Evolutionary conservation across 2,113 vertebrate genomes (phyloP), one percentile per base, ranked within the genome.

Genomic region (Platichthys flesus): DNA sequence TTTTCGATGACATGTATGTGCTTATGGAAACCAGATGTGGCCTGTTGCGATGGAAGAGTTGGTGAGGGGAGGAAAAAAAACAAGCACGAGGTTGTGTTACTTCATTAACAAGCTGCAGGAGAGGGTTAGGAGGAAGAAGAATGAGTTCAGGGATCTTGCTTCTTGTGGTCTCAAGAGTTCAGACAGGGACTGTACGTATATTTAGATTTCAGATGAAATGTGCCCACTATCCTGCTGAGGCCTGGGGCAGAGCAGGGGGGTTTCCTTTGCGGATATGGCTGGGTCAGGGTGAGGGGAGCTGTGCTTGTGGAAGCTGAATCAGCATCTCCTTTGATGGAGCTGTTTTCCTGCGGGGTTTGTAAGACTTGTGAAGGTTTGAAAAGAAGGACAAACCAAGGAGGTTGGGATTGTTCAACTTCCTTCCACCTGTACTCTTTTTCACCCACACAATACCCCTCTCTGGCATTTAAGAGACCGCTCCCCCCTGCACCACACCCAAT

Each of bases 21-120:
- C 83, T 92, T 85, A 95, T 92, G 82, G 84, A 88, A 93, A 91
- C 85, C 93, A 95, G 93, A 94, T 94, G 92, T 87, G 73, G 64
- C 62, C 79, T 67, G 58, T 67, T 81, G 79, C 56, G 14, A 69
- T 78, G 26, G 76, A 77, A 58, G 81, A 71, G 74, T 63, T 61
- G 18, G 40, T 26, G 64, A 65, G 69, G 69, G 51, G 51, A 54
- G 51, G 81, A 73, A 18, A 18, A 82, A 75, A 70, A 81, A 51
- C 35, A 40, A 70, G 80, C 65, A 54, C 61, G 37, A 63, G 63
- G 52, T 78, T 73, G 59, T 70, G 68, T 71, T 76, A 86, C 74
- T 82, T 86, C 51, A 78, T 79, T 75, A 84, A 66, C 56, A 78
- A 75, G 76, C 60, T 37, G 72, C 58, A 63, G 61, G 70, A 81